Conservation (phyloP, 2,888 invertebrate species). For the Pegoplata infirma region DNA sequence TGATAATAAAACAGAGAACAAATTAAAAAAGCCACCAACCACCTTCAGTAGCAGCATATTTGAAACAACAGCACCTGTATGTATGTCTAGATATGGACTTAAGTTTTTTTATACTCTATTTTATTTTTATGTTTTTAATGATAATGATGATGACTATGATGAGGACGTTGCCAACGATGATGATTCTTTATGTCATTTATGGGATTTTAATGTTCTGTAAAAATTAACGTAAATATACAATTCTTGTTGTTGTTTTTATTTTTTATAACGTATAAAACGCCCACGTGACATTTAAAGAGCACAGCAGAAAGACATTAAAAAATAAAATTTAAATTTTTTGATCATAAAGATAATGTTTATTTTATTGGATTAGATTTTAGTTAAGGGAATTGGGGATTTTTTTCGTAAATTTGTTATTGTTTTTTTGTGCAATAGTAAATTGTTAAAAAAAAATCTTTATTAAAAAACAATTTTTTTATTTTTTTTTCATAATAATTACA, state of each 20-base stretch:
- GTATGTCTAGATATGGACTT: conserved; percentile 47
- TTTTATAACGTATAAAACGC: background rate
- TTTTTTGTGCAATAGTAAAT: no score
- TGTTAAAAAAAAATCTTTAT: no score
- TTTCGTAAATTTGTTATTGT: no score
- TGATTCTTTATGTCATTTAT: conserved; percentile 48
- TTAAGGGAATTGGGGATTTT: no score
- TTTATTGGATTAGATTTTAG: no score
- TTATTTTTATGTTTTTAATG: conserved; percentile 52
- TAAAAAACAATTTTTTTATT: no score
- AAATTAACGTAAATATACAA: conserved; percentile 46
- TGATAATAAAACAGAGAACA: conserved; percentile 52
- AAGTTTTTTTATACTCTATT: conserved; percentile 35
- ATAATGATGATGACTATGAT: no score
- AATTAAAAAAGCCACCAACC: conserved; percentile 32
- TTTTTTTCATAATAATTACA: no score
- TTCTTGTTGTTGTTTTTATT: conserved; percentile 1
- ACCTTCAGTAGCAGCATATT: background rate
- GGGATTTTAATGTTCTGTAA: conserved; percentile 52
- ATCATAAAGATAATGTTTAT: no score
- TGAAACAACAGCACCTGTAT: conserved; percentile 38
- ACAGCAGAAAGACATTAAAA: no score
- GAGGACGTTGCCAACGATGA: no score
- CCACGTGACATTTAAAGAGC: background rate
- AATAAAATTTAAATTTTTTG: no score